phyloP scores from a whole-genome alignment of 2,888 invertebrate genomes.

The Coelogynopora nodosa region DNA sequence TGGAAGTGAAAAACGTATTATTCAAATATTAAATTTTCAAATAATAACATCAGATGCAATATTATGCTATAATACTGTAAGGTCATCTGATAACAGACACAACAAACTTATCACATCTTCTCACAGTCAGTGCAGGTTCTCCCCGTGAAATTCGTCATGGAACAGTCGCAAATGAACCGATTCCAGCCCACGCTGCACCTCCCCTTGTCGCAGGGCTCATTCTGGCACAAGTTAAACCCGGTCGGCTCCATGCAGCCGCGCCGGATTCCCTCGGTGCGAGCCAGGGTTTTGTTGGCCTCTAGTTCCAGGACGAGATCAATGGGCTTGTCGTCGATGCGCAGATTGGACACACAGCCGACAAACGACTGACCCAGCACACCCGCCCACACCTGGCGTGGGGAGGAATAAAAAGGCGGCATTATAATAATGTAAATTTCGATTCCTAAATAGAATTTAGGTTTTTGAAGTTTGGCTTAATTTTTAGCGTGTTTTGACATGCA shows the following conservation, averaged over 20 bases:
- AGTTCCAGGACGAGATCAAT: constrained; percentile 74
- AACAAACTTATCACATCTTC: too few relatives aligned
- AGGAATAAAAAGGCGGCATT: constrained; percentile 65
- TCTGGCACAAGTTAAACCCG: constrained; percentile 30
- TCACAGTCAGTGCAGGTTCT: constrained; percentile 82
- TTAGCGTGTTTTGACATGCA: too few relatives aligned
- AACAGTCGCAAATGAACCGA: constrained; percentile 85
- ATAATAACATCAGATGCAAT: neutral
- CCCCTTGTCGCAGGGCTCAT: constrained; percentile 80
- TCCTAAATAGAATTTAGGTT: too few relatives aligned
- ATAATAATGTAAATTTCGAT: too few relatives aligned
- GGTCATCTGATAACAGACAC: too few relatives aligned
- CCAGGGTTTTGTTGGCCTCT: constrained; percentile 68
- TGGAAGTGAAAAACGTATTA: too few relatives aligned
- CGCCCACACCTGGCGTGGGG: constrained; percentile 76
- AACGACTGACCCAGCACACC: constrained; percentile 82
- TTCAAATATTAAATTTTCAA: neutral
- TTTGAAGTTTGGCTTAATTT: too few relatives aligned
- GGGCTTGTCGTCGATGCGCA: constrained; percentile 39
- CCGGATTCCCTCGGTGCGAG: constrained; percentile 17
- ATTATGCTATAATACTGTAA: too few relatives aligned
- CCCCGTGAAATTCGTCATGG: constrained; percentile 79
- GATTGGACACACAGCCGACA: constrained; percentile 71
- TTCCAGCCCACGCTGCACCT: constrained; percentile 94
- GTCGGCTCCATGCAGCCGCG: neutral